phyloP scores from a whole-genome alignment of 2,888 invertebrate species.

The Drosophila leonis region DNA sequence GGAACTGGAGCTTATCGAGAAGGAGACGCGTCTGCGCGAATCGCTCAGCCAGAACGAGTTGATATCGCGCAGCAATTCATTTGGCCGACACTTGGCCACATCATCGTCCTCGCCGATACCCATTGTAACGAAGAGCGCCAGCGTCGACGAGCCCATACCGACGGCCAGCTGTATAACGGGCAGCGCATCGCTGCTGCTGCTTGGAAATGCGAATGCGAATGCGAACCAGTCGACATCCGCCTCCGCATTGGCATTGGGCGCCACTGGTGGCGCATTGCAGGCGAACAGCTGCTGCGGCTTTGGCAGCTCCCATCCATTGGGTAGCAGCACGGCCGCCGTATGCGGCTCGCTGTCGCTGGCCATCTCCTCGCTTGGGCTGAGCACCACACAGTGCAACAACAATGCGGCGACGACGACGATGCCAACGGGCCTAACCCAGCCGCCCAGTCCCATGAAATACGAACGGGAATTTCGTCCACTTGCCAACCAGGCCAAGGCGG shows the following conservation, averaged over 20 bases:
- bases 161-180: conserved; percentile 54
- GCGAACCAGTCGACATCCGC: conserved; percentile 48
- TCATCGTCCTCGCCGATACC: conserved; percentile 85
- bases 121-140: conserved; percentile 85
- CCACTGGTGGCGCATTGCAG: conserved; percentile 49
- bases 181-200: conserved; percentile 65
- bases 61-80: conserved; percentile 85
- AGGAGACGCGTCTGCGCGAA: conserved; percentile 85
- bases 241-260: conserved; percentile 21
- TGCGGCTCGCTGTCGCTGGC: conserved; percentile 84
- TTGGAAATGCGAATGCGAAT: conserved; percentile 60
- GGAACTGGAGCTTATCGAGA: conserved; percentile 88
- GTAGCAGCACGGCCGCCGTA: conserved; percentile 83
- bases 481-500: conserved; percentile 88
- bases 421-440: conserved; percentile 69
- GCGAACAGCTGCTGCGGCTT: conserved; percentile 63
- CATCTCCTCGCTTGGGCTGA: conserved; percentile 82
- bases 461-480: conserved; percentile 88
- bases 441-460: conserved; percentile 86
- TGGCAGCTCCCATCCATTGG: conserved; percentile 68
- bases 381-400: conserved; percentile 69
- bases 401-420: conserved; percentile 59
- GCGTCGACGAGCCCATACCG: conserved; percentile 84
- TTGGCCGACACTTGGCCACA: conserved; percentile 83
- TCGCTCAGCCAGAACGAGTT: conserved; percentile 85